These are phyloP conservation scores for Lasioglossum oenotherae DNA, from an alignment of 2,888 invertebrate species.

Conservation along the genomic window DNA sequence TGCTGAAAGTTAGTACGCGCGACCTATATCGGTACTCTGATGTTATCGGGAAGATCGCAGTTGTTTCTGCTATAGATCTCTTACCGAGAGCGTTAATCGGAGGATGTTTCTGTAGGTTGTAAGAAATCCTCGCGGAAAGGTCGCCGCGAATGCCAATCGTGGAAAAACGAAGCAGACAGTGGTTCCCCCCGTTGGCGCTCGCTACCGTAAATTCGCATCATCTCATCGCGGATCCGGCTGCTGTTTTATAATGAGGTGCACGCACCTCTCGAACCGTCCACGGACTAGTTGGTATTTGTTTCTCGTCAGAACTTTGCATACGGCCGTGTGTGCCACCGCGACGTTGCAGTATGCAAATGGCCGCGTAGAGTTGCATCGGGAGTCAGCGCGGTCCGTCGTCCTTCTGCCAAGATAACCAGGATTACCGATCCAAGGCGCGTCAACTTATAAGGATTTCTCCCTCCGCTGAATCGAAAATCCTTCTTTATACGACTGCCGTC, in stretches of 20 bases:
- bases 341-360: constrained; percentile 68
- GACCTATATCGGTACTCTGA: not conserved
- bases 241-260: constrained; percentile 73
- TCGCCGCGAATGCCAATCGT: constrained; percentile 38
- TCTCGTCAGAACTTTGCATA: constrained; percentile 74
- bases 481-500: constrained; percentile 54
- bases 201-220: constrained; percentile 69
- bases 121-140: constrained; percentile 13
- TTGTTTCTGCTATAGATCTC: not conserved
- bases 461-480: constrained; percentile 60
- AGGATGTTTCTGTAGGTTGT: not conserved
- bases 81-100: constrained; percentile 34
- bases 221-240: constrained; percentile 58
- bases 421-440: constrained; percentile 65
- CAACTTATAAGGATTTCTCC: constrained; percentile 66
- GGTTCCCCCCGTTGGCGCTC: not conserved
- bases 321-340: constrained; percentile 61
- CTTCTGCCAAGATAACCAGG: constrained; percentile 59
- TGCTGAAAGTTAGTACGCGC: not conserved
- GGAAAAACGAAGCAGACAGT: constrained; percentile 21
- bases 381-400: constrained; percentile 54
- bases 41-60: not conserved
- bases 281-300: constrained; percentile 72
- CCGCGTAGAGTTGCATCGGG: constrained; percentile 45
- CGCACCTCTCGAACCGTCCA: constrained; percentile 61